Conservation (phyloP, 2,888 invertebrate species). For the Tenthredo livida region DNA sequence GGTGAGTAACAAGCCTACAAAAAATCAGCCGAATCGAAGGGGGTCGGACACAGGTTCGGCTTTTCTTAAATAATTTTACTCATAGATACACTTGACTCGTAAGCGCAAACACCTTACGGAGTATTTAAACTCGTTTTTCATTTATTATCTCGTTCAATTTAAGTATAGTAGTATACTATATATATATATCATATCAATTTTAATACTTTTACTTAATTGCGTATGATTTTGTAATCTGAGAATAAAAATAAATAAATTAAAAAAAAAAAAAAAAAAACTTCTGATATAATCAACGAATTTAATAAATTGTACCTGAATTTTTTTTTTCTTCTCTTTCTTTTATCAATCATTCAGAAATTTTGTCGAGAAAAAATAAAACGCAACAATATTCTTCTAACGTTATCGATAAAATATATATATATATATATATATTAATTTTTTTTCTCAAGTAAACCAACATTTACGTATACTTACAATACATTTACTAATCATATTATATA, state of each 20-base stretch:
- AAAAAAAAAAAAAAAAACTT: neutral
- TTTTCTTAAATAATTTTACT: too few relatives aligned
- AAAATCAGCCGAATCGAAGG: too few relatives aligned
- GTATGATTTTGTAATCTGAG: neutral
- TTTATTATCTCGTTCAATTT: neutral
- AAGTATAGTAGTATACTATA: neutral
- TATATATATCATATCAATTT: too few relatives aligned
- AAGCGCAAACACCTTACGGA: conserved; percentile 5
- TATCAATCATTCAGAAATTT: neutral
- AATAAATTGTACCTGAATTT: neutral
- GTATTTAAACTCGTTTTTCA: neutral
- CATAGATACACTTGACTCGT: conserved; percentile 26
- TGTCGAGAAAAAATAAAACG: neutral
- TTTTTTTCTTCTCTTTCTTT: neutral
- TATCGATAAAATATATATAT: neutral
- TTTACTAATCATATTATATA: neutral
- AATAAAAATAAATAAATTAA: neutral
- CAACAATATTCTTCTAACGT: neutral
- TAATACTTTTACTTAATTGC: neutral
- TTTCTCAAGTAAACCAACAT: neutral
- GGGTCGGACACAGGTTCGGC: too few relatives aligned
- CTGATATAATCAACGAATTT: too few relatives aligned
- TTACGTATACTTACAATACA: neutral
- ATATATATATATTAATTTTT: neutral
- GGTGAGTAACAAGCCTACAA: too few relatives aligned